phyloP scores from a whole-genome alignment of 2,113 vertebrate genomes.

The Pelodiscus sinensis region DNA sequence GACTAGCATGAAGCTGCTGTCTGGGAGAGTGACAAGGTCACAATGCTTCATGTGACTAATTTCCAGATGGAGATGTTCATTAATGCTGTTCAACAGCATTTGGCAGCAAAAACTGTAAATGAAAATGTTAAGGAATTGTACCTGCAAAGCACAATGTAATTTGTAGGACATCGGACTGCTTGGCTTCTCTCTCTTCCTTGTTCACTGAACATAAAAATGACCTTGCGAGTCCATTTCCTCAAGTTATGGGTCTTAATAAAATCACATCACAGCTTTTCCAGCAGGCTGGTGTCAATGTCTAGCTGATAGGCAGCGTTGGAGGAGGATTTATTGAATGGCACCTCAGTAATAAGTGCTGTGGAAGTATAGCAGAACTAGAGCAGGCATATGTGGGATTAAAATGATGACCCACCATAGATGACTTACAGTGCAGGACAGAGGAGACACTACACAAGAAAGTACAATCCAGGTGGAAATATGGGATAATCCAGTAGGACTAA shows the following conservation, averaged over 20 bases:
- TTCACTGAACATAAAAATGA: background rate
- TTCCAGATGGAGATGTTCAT: background rate
- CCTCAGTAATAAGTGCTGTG: background rate
- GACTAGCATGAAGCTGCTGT: background rate
- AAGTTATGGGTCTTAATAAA: background rate
- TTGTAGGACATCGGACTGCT: background rate
- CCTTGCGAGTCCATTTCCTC: background rate
- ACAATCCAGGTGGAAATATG: background rate
- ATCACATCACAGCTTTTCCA: background rate
- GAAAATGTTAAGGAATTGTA: background rate
- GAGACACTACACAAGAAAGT: background rate
- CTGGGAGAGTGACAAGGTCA: background rate
- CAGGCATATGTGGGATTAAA: too few species aligned
- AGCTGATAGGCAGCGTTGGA: background rate
- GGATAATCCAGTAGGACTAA: background rate
- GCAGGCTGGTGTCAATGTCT: background rate
- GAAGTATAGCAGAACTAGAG: background rate
- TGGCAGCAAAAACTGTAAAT: background rate
- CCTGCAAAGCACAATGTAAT: background rate
- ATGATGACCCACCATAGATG: background rate
- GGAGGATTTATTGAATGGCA: background rate
- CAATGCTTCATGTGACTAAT: background rate
- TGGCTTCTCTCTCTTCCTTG: background rate
- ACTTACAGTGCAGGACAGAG: background rate
- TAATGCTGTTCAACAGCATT: background rate